A percentile compares a stretch with the other conserved stretches of the same genome.
phyloP scores from a whole-genome alignment of 53 echinoderm and acorn worm species.

The Henricia sp. region DNA sequence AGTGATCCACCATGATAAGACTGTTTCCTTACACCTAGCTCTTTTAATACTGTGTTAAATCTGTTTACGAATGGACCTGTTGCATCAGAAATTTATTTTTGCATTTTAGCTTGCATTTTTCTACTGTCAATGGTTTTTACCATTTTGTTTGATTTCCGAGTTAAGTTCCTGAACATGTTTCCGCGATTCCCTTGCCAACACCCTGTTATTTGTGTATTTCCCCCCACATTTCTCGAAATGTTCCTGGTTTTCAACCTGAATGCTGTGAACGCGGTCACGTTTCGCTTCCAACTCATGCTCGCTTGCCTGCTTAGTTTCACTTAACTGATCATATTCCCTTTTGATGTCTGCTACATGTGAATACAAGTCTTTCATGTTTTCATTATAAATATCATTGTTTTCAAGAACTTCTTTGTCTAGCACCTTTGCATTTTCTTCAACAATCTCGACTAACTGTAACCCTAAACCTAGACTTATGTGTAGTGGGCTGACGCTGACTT shows the following conservation, averaged over 20 bases:
- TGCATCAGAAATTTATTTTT: too few species aligned
- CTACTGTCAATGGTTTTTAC: too few species aligned
- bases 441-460: background rate
- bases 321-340: background rate
- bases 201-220: constrained; percentile 1
- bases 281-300: background rate
- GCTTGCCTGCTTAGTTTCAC: background rate
- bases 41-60: too few species aligned
- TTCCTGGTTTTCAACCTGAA: background rate
- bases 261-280: background rate
- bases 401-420: constrained; percentile 4
- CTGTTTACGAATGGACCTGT: too few species aligned
- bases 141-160: background rate
- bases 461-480: constrained; percentile 10
- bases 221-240: background rate
- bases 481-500: background rate
- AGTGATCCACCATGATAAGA: too few species aligned
- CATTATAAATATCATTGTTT: background rate
- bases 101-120: too few species aligned
- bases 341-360: background rate
- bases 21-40: too few species aligned
- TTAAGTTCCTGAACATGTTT: background rate
- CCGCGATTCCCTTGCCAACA: background rate
- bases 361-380: background rate
- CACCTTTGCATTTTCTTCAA: background rate